Evolutionary conservation across 2,888 invertebrate species (phyloP), one percentile per base, ranked within the genome.

Genomic region (Meandrusa payeni): DNA sequence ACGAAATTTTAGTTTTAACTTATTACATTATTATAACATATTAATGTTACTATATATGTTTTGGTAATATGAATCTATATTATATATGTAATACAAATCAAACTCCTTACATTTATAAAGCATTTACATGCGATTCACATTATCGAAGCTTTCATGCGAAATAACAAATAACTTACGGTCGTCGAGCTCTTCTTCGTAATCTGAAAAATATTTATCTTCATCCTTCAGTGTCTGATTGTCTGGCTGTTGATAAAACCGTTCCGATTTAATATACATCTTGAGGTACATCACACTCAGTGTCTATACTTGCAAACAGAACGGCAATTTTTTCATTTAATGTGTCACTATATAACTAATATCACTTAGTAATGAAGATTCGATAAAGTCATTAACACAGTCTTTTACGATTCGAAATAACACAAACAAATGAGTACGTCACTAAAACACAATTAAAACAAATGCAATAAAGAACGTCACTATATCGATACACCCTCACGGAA

Each of bases 231-330:
- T 50, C 60, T 76, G 79, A 41, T 69, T 75, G 41, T 80, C 76
- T 20, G 78, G 77, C 51, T 77, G 75, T 57, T 78, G 81, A 51
- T 82, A 85, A 45, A 86, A 86, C 59, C 81, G 68, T 54, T 86
- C 85, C 47, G 85, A 76, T 65, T 85, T 83, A 41, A 83, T 83
- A 55, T 82, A 83, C 83, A 85, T 85, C 69, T 83, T 81, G 13
- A 83, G 59, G 73, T 77, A 83, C 85, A 86, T 82, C 61, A 67
- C 78, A 63, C 46, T 41, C 34, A 50, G 38, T 10, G 41, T 51
- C 37, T 44, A 47, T 38, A 22, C 12, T 15, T 4, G 5, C 19
- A 22, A 29, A 29, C 29, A 22, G 23, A 4, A 10, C 2, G 10
- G 20, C 17, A 36, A 15, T 1, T 12, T 3, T 11, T 26, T 33